These are phyloP conservation scores for Enteromius anoplus DNA, from an alignment of 2,797 vertebrate genomes.

Conservation along the genomic window DNA sequence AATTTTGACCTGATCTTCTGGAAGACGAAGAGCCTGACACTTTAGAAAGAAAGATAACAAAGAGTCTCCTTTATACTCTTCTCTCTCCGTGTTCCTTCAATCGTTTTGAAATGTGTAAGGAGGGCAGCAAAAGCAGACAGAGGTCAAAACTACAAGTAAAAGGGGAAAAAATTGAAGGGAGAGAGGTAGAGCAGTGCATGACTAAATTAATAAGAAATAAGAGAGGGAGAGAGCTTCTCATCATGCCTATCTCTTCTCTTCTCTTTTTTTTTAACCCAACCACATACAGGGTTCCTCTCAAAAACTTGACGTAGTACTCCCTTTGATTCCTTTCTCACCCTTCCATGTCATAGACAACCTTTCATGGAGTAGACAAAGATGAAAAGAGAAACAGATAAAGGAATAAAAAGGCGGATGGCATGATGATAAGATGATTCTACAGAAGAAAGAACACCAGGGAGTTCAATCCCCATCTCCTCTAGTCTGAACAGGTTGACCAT, in stretches of 20 bases:
- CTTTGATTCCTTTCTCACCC: slow-evolving; percentile 34
- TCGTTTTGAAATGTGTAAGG: slow-evolving; percentile 46
- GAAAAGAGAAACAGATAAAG: slow-evolving; percentile 44
- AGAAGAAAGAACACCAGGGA: slow-evolving; percentile 7
- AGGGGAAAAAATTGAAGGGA: slow-evolving; percentile 30
- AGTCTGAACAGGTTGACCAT: background rate
- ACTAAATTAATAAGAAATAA: slow-evolving; percentile 43
- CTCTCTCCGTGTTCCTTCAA: slow-evolving; percentile 31
- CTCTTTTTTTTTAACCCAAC: slow-evolving; percentile 2
- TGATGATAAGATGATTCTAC: slow-evolving; percentile 17
- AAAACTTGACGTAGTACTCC: slow-evolving; percentile 19
- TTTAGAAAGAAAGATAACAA: slow-evolving; percentile 32
- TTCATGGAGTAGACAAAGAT: slow-evolving; percentile 27
- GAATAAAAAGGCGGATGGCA: slow-evolving; percentile 19
- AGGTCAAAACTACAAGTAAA: slow-evolving; percentile 43
- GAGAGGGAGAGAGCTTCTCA: slow-evolving; percentile 1
- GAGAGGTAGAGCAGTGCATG: slow-evolving; percentile 16
- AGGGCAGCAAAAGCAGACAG: slow-evolving; percentile 30
- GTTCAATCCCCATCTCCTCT: slow-evolving; percentile 12
- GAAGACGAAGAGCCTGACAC: slow-evolving; percentile 11
- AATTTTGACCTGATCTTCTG: slow-evolving; percentile 32
- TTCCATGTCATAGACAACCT: slow-evolving; percentile 36
- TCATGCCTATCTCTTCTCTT: background rate
- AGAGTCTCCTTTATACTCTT: slow-evolving; percentile 47
- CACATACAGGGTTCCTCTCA: background rate